Evolutionary conservation across 2,797 vertebrate species (phyloP).

Genomic region (Scarus forsteni): DNA sequence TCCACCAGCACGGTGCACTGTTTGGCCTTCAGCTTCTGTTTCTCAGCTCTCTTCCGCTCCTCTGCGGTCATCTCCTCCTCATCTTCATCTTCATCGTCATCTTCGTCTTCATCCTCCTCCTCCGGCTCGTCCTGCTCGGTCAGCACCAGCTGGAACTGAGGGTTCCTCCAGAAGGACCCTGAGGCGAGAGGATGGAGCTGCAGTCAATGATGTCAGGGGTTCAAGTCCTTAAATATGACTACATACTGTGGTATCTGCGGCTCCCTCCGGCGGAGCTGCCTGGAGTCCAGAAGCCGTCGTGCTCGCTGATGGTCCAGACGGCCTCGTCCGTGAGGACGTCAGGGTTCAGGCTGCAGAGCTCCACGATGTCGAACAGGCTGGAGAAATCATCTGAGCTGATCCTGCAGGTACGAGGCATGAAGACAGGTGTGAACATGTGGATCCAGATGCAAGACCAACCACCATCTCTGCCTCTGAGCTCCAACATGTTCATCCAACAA

Average conservation of each 20-base stretch:
- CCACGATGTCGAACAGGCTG: conserved; percentile 78
- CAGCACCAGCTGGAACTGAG: conserved; percentile 84
- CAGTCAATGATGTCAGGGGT: not conserved
- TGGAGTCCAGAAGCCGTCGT: conserved; percentile 80
- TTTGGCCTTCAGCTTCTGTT: conserved; percentile 69
- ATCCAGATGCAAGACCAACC: too few relatives aligned
- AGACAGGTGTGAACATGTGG: too few relatives aligned
- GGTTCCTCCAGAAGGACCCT: conserved; percentile 87
- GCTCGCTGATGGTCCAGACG: conserved; percentile 79
- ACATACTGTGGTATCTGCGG: conserved; percentile 71
- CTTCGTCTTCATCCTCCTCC: conserved; percentile 51
- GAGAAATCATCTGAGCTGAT: conserved; percentile 84
- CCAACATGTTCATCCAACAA: too few relatives aligned
- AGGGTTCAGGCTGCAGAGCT: conserved; percentile 84
- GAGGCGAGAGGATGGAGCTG: not conserved
- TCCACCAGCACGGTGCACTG: conserved; percentile 83
- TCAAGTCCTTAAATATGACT: too few relatives aligned
- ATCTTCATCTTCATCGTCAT: conserved; percentile 57
- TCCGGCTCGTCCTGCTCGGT: conserved; percentile 72
- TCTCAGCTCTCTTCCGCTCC: conserved; percentile 50
- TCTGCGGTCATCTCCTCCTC: conserved; percentile 46
- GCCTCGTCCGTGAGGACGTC: conserved; percentile 58
- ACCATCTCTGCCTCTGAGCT: too few relatives aligned
- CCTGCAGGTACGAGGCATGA: conserved; percentile 62
- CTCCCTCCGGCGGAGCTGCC: conserved; percentile 86